Evolutionary conservation across 2,113 vertebrate genomes (phyloP), one percentile per base, ranked within the genome.

Genomic region (Scomber scombrus): DNA sequence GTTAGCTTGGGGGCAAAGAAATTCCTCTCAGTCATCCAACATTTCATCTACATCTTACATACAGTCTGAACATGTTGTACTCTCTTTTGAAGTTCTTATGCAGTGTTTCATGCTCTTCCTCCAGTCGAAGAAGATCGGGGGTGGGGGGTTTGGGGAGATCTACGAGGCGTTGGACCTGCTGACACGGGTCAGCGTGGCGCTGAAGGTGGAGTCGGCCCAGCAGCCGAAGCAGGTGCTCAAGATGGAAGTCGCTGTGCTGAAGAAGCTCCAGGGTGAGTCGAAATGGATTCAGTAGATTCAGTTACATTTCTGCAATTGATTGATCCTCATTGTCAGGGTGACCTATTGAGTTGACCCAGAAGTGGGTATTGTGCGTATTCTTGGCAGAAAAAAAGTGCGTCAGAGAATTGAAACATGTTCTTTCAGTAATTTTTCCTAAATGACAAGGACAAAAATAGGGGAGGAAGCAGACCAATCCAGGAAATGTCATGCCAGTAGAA

Each of bases 191-290:
- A 99, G 96, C 0, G 97, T 99, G 89, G 98, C 98, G 6, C 93
- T 99, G 93, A 99, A 99, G 91, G 98, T 98, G 82, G 98, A 99
- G 93, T 99, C 98, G 51, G 97, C 98, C 84, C 98, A 98, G 92
- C 98, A 99, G 89, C 98, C 98, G 80, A 99, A 99, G 89, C 98
- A 99, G 93, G 98, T 99, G 78, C 94, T 99, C 70, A 99, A 99
- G 93, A 99, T 99, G 98, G 98, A 99, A 94, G 98, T 99, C 67
- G 98, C 98, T 23, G 98, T 99, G 76, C 93, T 99, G 75, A 99
- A 99, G 94, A 99, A 99, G 92, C 93, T 99, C 45, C 98, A 99
- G 96, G 98, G 98, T 98, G 95, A 95, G 94, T 85, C 0, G 65
- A 81, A 46, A 89, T 79, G 85, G 84, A 52, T 45, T 49, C 80